Conservation (phyloP, 2,113 vertebrate species). For the Copsychus sechellarum region DNA sequence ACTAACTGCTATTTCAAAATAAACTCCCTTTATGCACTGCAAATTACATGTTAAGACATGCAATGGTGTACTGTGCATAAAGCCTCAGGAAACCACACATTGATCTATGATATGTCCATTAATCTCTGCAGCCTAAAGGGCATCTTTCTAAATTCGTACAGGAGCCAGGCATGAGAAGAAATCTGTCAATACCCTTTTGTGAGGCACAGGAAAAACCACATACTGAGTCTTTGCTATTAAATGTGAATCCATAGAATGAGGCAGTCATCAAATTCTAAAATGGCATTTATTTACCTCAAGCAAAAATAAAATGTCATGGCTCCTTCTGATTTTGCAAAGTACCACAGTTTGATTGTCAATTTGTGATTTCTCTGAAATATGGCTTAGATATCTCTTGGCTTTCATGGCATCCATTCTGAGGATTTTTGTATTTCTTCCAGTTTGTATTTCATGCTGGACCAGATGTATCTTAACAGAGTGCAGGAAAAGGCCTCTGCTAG, state of each 20-base stretch:
- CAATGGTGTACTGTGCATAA: not conserved
- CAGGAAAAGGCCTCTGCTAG: not conserved
- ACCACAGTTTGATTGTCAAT: not conserved
- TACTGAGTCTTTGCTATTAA: slow-evolving; percentile 3
- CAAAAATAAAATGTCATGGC: not conserved
- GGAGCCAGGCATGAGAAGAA: slow-evolving; percentile 9
- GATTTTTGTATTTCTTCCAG: not conserved
- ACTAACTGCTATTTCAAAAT: not conserved
- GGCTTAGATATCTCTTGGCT: not conserved
- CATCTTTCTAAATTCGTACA: slow-evolving; percentile 44
- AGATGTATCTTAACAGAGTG: not conserved
- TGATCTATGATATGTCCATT: slow-evolving; percentile 38
- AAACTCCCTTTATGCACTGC: not conserved
- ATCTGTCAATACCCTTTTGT: slow-evolving; percentile 15
- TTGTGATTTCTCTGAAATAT: slow-evolving; percentile 1
- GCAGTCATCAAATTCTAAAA: slow-evolving; percentile 23
- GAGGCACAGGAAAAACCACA: not conserved
- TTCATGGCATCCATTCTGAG: not conserved
- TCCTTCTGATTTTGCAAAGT: slow-evolving; percentile 14
- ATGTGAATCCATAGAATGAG: not conserved
- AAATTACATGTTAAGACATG: slow-evolving; percentile 5
- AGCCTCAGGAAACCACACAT: not conserved
- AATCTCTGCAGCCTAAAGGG: slow-evolving; percentile 46
- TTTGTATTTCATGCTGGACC: not conserved
- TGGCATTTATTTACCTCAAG: slow-evolving; percentile 16